A percentile compares a stretch with the other conserved stretches of the same genome.
These are phyloP conservation scores for Chaetops frenatus DNA, from an alignment of 2,113 vertebrate genomes.

Conservation along the genomic window DNA sequence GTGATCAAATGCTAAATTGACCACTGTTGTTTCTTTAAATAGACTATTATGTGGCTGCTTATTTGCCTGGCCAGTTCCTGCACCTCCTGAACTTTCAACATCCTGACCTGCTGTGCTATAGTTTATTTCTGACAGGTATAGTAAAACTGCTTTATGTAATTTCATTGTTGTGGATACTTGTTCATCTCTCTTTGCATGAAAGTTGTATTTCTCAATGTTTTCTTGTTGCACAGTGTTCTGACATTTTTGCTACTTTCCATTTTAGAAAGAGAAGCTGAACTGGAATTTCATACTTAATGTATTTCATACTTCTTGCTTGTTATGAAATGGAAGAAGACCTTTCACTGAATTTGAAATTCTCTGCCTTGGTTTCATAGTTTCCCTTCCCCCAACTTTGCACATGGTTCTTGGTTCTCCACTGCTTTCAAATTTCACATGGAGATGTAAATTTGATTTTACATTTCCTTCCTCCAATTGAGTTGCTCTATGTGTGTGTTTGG, in stretches of 20 bases:
- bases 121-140: conserved; percentile 88
- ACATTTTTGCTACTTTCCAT: not conserved
- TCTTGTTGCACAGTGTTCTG: not conserved
- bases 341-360: conserved; percentile 35
- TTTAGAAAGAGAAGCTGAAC: not conserved
- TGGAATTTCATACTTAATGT: not conserved
- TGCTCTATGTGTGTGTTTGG: conserved; percentile 32
- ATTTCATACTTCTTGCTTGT: not conserved
- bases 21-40: conserved; percentile 47
- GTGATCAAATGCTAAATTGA: conserved; percentile 18
- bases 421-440: conserved; percentile 51
- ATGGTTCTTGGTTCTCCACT: not conserved
- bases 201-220: not conserved
- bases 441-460: conserved; percentile 64
- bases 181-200: not conserved
- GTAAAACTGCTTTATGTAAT: not conserved
- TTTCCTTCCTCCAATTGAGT: conserved; percentile 68
- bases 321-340: not conserved
- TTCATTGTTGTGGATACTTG: not conserved
- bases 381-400: not conserved
- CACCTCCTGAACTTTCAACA: conserved; percentile 90
- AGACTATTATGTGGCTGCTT: conserved; percentile 88
- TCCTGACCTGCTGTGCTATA: conserved; percentile 87
- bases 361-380: not conserved
- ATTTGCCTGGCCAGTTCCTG: conserved; percentile 83